Conservation (phyloP, 2,113 vertebrate species). For the Numida meleagris region DNA sequence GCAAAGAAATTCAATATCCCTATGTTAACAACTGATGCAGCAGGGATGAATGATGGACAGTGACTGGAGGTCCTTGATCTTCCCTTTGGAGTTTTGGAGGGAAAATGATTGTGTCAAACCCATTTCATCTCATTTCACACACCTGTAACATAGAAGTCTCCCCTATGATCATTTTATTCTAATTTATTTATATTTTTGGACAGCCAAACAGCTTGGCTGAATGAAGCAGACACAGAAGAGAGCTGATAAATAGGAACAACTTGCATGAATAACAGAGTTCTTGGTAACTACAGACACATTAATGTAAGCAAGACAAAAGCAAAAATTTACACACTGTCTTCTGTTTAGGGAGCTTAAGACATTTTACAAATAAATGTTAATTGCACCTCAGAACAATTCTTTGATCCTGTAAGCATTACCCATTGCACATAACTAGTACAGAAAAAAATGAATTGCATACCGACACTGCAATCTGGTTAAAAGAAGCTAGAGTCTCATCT, state of each 20-base stretch:
- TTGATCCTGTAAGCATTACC: neutral
- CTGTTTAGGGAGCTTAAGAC: neutral
- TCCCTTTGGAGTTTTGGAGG: neutral
- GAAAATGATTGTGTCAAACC: neutral
- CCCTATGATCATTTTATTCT: neutral
- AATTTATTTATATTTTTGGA: neutral
- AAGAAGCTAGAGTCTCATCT: neutral
- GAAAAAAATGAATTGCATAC: neutral
- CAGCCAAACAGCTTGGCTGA: neutral
- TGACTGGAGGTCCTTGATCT: neutral
- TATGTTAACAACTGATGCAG: neutral
- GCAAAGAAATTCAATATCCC: neutral
- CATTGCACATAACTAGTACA: fast-evolving
- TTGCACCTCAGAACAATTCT: neutral
- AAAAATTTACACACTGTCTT: neutral
- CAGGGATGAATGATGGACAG: neutral
- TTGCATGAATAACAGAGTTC: neutral
- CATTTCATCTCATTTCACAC: neutral
- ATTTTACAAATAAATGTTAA: neutral
- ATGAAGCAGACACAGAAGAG: neutral
- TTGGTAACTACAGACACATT: neutral
- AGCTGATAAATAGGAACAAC: neutral
- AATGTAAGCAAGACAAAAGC: neutral
- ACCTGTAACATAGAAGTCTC: neutral
- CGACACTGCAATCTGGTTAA: neutral